Evolutionary conservation across 2,888 invertebrate genomes (phyloP), one percentile per base, ranked within the genome.

Genomic region (Bombylius discolor): DNA sequence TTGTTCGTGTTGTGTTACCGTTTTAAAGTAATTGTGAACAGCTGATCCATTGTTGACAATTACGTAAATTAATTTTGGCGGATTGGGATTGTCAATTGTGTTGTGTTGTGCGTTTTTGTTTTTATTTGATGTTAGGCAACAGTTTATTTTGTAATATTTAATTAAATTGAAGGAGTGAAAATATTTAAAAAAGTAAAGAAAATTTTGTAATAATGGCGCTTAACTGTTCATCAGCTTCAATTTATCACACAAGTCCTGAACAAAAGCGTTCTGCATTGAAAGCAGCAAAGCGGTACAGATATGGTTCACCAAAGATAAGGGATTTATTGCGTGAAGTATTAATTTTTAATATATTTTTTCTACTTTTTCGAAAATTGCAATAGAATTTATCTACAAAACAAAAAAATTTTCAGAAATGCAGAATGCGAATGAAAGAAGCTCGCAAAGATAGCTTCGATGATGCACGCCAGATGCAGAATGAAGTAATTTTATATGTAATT

Each of bases 291-390:
- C 55, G 62, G 31, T 64, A 63, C 36, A 67, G 70, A 9, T 62
- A 64, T 60, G 72, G 71, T 45, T 64, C 66, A 14, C 66, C 70
- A 1, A 68, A 68, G 46, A 49, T 72, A 39, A 61, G 70, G 0
- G 70, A 72, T 36, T n/a, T 70, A 39, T 56, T 72, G 9, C 65
- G 72, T 8, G 66, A 71, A 64, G 72, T 70, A 59, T 56, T 53
- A 31, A 14, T 50, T 55, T 13, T 7, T 13, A 9, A 14, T 5
- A 50, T 9, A 12, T 9, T 34, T 1, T 53, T 52, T 23, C 44
- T 52, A 50, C 47, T 32, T 47, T 14, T 31, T 49, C 5, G 34
- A 12, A 33, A 55, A 23, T 23, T 23, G 23, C 3, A 23, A 23
- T 23, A 23, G 3, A 47, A 33, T n/a, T 14, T 50, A 34, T 23